Evolutionary conservation across 2,888 invertebrate species (phyloP), one percentile per base, ranked within the genome.

Genomic region (Trachelus iudaicus): DNA sequence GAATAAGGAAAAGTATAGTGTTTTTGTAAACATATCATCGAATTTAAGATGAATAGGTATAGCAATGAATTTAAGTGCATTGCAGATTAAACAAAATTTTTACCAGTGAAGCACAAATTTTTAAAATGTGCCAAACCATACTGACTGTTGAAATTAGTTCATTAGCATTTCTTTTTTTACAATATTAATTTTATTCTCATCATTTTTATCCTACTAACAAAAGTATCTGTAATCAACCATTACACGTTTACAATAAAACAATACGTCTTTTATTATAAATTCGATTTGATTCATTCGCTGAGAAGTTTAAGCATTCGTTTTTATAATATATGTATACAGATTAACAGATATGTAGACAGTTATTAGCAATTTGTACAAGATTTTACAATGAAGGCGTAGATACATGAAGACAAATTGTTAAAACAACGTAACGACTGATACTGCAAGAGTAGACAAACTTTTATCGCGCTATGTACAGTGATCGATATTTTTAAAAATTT

Each of bases 381-480:
- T 56, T 56, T 9, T 4, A 40, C 40, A 40, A 40, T 15, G 23
- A 40, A 40, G 23, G 23, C 40, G 23, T 4, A 40, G 40, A 37
- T 40, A 23, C 15, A 40, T 1, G 23, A 23, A 56, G 0, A 56
- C 9, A 56, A 56, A 23, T 9, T 15, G 56, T 56, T 56, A 1
- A 56, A 15, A 23, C 23, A 56, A 23, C 23, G 2, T 40, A 40
- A 40, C 15, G 40, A 15, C 40, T 15, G 4, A 40, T 56, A 56
- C 56, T 23, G 1, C 31, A 71, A 6, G 6, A 31, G 30, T 71
- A 71, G 4, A 71, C 31, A 71, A 31, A 71, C 13, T 34, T 71
- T 75, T 77, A 56, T 69, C 74, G 76, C 68, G 75, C 69, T 75
- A 23, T 73, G 56, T 77, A 75, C 56, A 73, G 23, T 79, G 73